Base-by-base conservation (phyloP, 2,888 invertebrate genomes). In the Quadriops clusia region DNA sequence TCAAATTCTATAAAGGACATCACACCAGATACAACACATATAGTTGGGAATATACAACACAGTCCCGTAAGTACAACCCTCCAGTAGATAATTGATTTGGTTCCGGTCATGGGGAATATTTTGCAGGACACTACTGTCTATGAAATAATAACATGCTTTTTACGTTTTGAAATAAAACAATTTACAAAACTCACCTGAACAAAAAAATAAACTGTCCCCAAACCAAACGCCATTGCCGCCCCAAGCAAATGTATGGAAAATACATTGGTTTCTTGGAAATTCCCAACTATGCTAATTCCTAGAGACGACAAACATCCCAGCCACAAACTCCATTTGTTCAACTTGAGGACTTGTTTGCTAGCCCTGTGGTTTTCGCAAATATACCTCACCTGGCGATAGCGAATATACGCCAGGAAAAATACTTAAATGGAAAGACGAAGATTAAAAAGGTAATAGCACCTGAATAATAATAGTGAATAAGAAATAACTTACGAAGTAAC, bases 121-220 rank as follows among this genome's bases (percentile, higher is more conserved):
- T 13, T 7, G 10, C 17, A 11, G 4, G 13, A 27, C 8, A 27
- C 4, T n/a, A 25, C 24, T 7, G 30, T 30, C 14, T 27, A 9
- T 11, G 18, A 27, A 13, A 25, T 18, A 18, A 7, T 11, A 21
- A 21, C 21, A 21, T 5, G 12, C 3, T 9, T 21, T 6, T 11
- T 9, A 21, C 11, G 12, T 11, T 16, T 2, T 16, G 10, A 26
- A 15, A n/a, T 15, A n/a, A 26, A 26, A 26, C 15, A 8, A 16
- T n/a, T 15, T 11, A 2, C 2, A 16, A 3, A 16, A 45, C 53
- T 47, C 49, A 77, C 82, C 68, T 87, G 86, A 45, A 81, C 67
- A 74, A 82, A 79, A 56, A 82, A 74, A 58, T 86, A 90, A 27
- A 81, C 56, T 12, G 78, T 75, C 9, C 84, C 84, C 44, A 77